Evolutionary conservation across 2,888 invertebrate species (phyloP).

Genomic region (Sphaerophoria rueppellii): DNA sequence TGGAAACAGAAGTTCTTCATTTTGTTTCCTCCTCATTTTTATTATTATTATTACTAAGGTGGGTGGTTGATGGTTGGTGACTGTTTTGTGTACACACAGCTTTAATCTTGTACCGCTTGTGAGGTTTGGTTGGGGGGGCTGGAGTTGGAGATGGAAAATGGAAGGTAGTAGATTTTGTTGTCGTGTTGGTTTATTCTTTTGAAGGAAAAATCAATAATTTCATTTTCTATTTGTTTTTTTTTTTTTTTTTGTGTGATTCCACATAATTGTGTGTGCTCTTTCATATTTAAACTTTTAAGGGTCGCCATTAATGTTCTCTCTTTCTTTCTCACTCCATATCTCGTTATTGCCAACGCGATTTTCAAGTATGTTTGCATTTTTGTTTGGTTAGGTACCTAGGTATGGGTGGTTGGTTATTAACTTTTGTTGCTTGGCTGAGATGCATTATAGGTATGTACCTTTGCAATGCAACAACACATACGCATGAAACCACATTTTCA

Average conservation of each 20-base stretch:
- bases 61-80: conserved; percentile 57
- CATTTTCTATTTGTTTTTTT: conserved; percentile 31
- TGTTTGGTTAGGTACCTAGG: conserved; percentile 7
- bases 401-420: not conserved
- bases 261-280: conserved; percentile 54
- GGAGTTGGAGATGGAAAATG: not conserved
- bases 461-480: not conserved
- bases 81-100: conserved; percentile 51
- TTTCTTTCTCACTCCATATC: not conserved
- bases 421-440: not conserved
- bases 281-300: conserved; percentile 56
- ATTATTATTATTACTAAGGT: conserved; percentile 67
- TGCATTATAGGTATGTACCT: not conserved
- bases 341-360: not conserved
- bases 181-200: conserved; percentile 21
- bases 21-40: conserved; percentile 19
- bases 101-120: conserved; percentile 33
- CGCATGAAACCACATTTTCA: too few species aligned
- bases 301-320: not conserved
- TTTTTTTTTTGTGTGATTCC: not conserved
- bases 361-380: conserved; percentile 41
- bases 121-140: not conserved
- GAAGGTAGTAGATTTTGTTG: conserved; percentile 24
- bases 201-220: conserved; percentile 64
- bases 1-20: conserved; percentile 67